Evolutionary conservation across 2,888 invertebrate species (phyloP), one percentile per base, ranked within the genome.

Genomic region (Lomographa bimaculata): DNA sequence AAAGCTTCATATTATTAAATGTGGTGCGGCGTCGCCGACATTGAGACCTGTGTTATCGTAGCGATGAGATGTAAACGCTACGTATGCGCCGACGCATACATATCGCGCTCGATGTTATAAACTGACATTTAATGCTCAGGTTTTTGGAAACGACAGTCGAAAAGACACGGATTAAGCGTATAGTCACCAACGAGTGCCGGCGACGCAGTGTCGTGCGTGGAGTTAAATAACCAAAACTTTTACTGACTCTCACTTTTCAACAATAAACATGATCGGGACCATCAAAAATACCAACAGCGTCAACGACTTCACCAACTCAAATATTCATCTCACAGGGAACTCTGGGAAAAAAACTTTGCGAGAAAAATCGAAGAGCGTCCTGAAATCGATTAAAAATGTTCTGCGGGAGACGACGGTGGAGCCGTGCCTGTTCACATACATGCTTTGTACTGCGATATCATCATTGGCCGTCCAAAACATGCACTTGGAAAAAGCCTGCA

Each of bases 391-490:
- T 7, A 81, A 76, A 51, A 57, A 59, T 54, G 60, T 77, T 39
- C 63, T 80, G 17, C 64, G 66, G 1, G 87, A 89, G 58, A 85
- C 80, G 1, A 93, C 93, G 0, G 93, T 94, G 1, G 93, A 94
- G 57, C 93, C 93, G 5, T 91, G 93, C 56, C 68, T 93, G 48
- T 91, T 92, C 46, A 82, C 90, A 48, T 93, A 92, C 64, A 91
- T 93, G 64, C 78, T 93, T 68, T 93, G 93, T 44, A 91, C 91
- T 25, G 90, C 92, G 1, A 68, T 92, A 10, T 94, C 95, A 0
- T 92, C 93, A 20, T 66, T 92, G 11, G 90, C 91, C 0, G 82
- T 92, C 5, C 81, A 84, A 47, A 90, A 90, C 45, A 83, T 92
- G 76, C 91, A 91, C 57, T 81, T 91, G 53, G 91, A 92, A 63